Conservation (phyloP, 2,888 invertebrate genomes). For the Carabus problematicus region DNA sequence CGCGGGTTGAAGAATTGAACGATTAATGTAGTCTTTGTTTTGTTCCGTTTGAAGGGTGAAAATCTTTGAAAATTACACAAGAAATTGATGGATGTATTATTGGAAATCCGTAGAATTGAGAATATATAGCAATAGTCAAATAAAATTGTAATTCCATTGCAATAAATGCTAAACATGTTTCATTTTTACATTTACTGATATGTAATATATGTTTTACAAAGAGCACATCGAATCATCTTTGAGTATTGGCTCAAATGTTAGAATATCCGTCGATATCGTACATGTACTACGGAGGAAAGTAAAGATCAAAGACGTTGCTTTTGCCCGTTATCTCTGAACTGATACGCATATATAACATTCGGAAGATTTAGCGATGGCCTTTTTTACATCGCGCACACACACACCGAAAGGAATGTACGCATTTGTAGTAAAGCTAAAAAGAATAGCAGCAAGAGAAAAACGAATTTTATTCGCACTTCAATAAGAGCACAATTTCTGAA, state of each 20-base stretch:
- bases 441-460: slow-evolving; percentile 5
- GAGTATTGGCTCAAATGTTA: slow-evolving; percentile 27
- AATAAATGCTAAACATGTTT: no score
- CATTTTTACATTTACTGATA: background rate
- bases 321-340: slow-evolving; percentile 28
- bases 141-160: background rate
- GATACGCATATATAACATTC: slow-evolving; percentile 35
- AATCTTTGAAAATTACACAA: no score
- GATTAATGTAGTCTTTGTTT: no score
- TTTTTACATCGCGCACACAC: slow-evolving; percentile 5
- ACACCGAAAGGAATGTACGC: background rate
- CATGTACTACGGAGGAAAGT: slow-evolving; percentile 27
- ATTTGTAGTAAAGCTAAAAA: background rate
- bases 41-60: no score
- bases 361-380: slow-evolving; percentile 26
- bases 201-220: background rate
- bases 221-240: slow-evolving; percentile 3
- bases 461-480: slow-evolving; percentile 35
- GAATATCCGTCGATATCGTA: slow-evolving; percentile 40
- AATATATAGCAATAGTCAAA: slow-evolving; percentile 16
- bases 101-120: no score
- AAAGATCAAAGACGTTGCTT: slow-evolving; percentile 40
- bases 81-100: no score
- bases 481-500: slow-evolving; percentile 23
- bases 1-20: no score